Percentiles rank a stretch among this genome's conserved stretches.
These are phyloP conservation scores for Agrilus planipennis DNA, from an alignment of 1,140 invertebrate species.

Conservation along the genomic window DNA sequence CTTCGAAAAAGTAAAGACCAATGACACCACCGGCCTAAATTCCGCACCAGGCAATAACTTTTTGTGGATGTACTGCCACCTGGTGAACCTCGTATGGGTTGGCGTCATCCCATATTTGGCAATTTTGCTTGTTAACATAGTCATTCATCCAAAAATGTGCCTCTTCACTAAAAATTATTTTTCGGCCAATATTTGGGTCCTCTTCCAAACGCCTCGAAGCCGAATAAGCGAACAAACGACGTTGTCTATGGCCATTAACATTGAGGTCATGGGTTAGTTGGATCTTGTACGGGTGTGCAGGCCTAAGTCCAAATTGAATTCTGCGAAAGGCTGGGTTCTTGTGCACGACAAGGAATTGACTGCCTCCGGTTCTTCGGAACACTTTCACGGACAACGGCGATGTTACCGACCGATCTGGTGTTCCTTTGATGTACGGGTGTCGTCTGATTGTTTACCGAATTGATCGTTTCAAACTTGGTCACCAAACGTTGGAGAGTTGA, in stretches of 20 bases:
- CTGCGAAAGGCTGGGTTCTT: slow-evolving; percentile 16
- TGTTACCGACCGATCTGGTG: slow-evolving; percentile 12
- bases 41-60: slow-evolving; percentile 8
- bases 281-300: slow-evolving; percentile 13
- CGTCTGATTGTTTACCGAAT: slow-evolving; percentile 9
- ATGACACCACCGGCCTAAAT: slow-evolving; percentile 8
- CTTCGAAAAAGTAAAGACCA: slow-evolving; percentile 8
- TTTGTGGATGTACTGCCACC: slow-evolving; percentile 3
- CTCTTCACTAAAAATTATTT: slow-evolving; percentile 17
- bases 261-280: slow-evolving; percentile 29
- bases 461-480: slow-evolving; percentile 9
- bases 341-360: slow-evolving; percentile 16
- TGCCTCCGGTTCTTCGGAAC: slow-evolving; percentile 12
- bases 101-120: slow-evolving; percentile 13
- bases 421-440: slow-evolving; percentile 9
- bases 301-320: slow-evolving; percentile 12
- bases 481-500: slow-evolving; percentile 9
- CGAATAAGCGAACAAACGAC: slow-evolving; percentile 20
- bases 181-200: slow-evolving; percentile 19
- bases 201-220: slow-evolving; percentile 18
- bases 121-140: slow-evolving; percentile 32
- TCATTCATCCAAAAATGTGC: slow-evolving; percentile 27
- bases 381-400: slow-evolving; percentile 15
- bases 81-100: slow-evolving; percentile 5
- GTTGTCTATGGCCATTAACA: slow-evolving; percentile 20